These are phyloP conservation scores for Periparus ater DNA, from an alignment of 2,797 vertebrate genomes.

Conservation along the genomic window DNA sequence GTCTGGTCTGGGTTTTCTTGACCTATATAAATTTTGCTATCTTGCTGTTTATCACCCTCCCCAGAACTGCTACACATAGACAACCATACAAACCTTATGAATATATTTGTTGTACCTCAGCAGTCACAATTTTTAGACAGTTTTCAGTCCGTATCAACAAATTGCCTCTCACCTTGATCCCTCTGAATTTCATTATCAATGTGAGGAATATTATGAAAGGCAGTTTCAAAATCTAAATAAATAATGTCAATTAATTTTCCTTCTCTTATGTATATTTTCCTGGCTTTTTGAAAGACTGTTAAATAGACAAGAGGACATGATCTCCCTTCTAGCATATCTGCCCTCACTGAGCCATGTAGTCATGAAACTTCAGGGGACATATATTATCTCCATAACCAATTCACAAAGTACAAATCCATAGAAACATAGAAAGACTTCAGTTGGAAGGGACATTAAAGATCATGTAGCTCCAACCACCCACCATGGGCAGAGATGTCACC, in stretches of 20 bases:
- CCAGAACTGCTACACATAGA: background rate
- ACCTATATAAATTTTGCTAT: background rate
- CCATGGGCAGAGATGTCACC: background rate
- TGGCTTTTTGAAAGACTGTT: background rate
- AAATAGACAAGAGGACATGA: background rate
- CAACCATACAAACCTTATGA: background rate
- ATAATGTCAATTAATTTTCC: background rate
- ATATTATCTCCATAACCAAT: background rate
- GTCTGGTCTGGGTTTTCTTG: background rate
- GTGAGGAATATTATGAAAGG: background rate
- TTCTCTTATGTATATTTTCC: background rate
- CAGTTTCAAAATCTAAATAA: constrained; percentile 3
- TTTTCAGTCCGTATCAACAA: background rate
- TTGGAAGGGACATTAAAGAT: background rate
- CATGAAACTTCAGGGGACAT: background rate
- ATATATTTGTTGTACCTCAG: background rate
- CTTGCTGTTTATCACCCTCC: background rate
- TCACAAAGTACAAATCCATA: background rate
- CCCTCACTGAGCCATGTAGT: background rate
- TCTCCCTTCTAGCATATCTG: background rate
- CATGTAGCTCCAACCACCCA: background rate
- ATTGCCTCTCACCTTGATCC: background rate
- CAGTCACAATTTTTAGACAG: background rate
- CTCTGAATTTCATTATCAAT: background rate
- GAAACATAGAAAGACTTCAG: background rate